A percentile compares a stretch with the other conserved stretches of the same genome.
phyloP scores from a whole-genome alignment of 2,113 vertebrate genomes.

The Mobula birostris region DNA sequence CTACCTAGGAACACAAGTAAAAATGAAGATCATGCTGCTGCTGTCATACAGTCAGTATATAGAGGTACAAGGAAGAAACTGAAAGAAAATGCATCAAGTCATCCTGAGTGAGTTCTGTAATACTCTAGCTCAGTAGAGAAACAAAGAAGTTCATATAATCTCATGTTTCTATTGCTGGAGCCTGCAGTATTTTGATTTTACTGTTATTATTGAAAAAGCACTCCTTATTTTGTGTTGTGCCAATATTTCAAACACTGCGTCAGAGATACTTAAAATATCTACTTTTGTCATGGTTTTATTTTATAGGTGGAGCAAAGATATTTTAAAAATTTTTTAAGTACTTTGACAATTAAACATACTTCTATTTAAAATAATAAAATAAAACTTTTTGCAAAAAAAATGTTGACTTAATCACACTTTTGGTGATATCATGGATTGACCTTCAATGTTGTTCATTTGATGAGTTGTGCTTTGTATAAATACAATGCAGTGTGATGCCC shows the following conservation, averaged over 20 bases:
- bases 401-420: background rate
- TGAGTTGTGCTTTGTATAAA: background rate
- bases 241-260: background rate
- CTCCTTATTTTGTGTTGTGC: background rate
- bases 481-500: background rate
- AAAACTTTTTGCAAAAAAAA: background rate
- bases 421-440: background rate
- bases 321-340: background rate
- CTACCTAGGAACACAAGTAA: background rate
- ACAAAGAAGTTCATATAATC: background rate
- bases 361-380: background rate
- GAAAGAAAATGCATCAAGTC: constrained; percentile 38
- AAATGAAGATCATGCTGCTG: constrained; percentile 44
- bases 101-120: constrained; percentile 41
- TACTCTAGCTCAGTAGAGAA: background rate
- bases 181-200: background rate
- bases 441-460: background rate
- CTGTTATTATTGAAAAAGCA: background rate
- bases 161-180: background rate
- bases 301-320: background rate
- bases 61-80: constrained; percentile 46
- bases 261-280: background rate
- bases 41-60: constrained; percentile 52
- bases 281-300: background rate
- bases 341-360: background rate